Conservation (phyloP, 2,113 vertebrate genomes). For the Gymnobelideus leadbeateri region DNA sequence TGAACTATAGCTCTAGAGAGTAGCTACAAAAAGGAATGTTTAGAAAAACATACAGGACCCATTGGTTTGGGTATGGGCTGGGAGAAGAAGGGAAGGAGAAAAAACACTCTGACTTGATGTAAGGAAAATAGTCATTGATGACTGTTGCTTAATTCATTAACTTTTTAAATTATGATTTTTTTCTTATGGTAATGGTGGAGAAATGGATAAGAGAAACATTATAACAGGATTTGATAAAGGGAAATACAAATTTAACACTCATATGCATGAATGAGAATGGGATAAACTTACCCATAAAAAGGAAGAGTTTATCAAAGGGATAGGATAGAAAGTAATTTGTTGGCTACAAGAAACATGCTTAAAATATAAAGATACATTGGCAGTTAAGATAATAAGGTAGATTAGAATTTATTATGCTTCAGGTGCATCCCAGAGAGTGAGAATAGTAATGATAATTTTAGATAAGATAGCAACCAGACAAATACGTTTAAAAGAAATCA, state of each 20-base stretch:
- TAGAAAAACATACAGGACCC: not conserved
- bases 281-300: not conserved
- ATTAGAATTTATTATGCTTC: not conserved
- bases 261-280: not conserved
- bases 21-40: not conserved
- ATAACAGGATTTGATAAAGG: not conserved
- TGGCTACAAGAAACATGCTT: not conserved
- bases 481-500: not conserved
- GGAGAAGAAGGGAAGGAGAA: not conserved
- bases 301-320: not conserved
- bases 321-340: not conserved
- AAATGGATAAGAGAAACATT: not conserved
- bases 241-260: not conserved
- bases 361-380: not conserved
- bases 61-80: not conserved
- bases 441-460: not conserved
- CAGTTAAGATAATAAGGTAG: not conserved
- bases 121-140: not conserved
- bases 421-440: not conserved
- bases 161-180: not conserved
- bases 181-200: not conserved
- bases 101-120: not conserved
- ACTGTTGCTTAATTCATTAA: not conserved
- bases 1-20: not conserved
- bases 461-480: not conserved